phyloP scores from a whole-genome alignment of 2,888 invertebrate genomes.

The Aporophyla nigra region DNA sequence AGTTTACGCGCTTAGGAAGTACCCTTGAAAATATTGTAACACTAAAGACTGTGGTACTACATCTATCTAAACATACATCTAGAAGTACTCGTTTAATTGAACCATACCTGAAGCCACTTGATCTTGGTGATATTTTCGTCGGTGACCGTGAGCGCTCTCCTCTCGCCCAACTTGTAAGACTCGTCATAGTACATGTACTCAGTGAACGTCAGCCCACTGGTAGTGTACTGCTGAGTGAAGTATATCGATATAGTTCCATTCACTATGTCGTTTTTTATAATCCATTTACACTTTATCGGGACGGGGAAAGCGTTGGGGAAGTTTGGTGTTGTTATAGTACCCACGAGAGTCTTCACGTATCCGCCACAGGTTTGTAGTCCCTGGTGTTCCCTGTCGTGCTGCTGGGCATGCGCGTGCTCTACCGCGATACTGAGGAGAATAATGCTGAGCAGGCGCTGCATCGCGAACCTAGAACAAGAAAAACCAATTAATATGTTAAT shows the following conservation, averaged over 20 bases:
- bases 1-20: too few relatives aligned
- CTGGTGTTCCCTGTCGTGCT: conserved; percentile 80
- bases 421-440: conserved; percentile 76
- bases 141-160: conserved; percentile 92
- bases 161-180: conserved; percentile 92
- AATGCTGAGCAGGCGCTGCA: conserved; percentile 27
- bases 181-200: conserved; percentile 92
- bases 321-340: conserved; percentile 95
- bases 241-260: conserved; percentile 95
- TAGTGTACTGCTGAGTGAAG: conserved; percentile 95
- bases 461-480: conserved; percentile 17
- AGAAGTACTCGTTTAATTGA: too few relatives aligned
- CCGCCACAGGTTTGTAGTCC: conserved; percentile 92
- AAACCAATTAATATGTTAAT: neutral
- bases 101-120: conserved; percentile 76
- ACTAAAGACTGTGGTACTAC: too few relatives aligned
- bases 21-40: too few relatives aligned
- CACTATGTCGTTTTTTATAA: conserved; percentile 94
- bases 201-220: too few relatives aligned
- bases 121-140: conserved; percentile 94
- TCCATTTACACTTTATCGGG: conserved; percentile 96
- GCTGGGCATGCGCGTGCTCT: conserved; percentile 78
- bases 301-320: conserved; percentile 95
- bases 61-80: too few relatives aligned
- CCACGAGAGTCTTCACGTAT: conserved; percentile 92